These are phyloP conservation scores for Coelopa pilipes DNA, from an alignment of 2,888 invertebrate genomes.

Conservation along the genomic window DNA sequence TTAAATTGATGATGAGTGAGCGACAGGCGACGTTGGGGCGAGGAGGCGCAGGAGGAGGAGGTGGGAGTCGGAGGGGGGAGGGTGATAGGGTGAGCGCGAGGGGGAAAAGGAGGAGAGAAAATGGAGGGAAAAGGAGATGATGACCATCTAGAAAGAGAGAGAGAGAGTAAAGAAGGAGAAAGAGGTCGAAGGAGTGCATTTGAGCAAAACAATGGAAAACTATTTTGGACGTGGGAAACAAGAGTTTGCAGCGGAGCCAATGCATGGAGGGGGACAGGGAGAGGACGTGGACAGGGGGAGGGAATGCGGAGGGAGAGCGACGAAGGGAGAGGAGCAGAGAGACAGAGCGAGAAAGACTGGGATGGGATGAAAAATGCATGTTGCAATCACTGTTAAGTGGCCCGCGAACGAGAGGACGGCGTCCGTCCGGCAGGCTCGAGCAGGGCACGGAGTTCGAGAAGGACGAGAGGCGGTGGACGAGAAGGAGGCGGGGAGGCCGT, in stretches of 20 bases:
- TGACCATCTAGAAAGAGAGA: no score
- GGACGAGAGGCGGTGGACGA: no score
- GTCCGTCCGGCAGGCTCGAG: no score
- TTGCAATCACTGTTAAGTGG: slow-evolving; percentile 17
- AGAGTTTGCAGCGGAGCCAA: background rate
- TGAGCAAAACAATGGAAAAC: slow-evolving; percentile 31
- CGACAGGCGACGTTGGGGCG: no score
- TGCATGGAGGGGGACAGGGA: background rate
- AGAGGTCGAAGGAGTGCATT: slow-evolving; percentile 6
- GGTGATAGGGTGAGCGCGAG: no score
- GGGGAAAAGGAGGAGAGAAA: no score
- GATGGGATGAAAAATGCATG: background rate
- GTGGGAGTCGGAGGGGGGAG: no score
- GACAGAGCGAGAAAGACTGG: background rate
- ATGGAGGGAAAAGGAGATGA: no score
- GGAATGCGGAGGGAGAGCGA: background rate
- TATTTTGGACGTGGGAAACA: slow-evolving; percentile 15
- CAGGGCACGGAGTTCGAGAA: no score
- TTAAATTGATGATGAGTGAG: slow-evolving; percentile 44
- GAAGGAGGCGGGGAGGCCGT: no score
- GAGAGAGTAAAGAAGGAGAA: no score
- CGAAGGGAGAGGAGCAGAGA: background rate
- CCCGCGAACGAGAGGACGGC: background rate
- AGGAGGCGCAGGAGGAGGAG: no score
- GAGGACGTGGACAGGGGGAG: background rate